Conservation (phyloP, 2,113 vertebrate genomes). For the Chloropsis cyanopogon region DNA sequence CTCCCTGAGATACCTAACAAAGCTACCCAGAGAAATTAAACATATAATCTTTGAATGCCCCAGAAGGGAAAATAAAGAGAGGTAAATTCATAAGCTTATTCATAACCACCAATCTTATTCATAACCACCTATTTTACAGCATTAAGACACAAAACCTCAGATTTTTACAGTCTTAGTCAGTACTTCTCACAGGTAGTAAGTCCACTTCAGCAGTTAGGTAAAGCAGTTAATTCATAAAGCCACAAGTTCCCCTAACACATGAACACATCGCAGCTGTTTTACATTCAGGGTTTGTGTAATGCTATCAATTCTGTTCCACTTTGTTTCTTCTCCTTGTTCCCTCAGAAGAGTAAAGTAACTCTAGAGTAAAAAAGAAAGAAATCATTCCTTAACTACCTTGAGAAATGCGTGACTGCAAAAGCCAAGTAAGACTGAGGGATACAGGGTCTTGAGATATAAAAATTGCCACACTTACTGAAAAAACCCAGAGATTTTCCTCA, state of each 20-base stretch:
- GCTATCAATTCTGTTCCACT: background rate
- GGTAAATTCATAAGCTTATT: background rate
- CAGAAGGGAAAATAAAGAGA: background rate
- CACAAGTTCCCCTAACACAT: background rate
- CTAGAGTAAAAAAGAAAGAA: background rate
- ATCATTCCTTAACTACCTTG: constrained; percentile 5
- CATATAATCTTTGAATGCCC: background rate
- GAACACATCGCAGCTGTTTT: background rate
- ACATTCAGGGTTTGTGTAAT: background rate
- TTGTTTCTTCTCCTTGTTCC: background rate
- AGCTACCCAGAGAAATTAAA: background rate
- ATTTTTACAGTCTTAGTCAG: background rate
- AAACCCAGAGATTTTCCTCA: background rate
- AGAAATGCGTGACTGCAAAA: background rate
- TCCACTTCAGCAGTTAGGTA: background rate
- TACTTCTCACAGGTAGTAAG: constrained; percentile 6
- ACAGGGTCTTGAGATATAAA: background rate
- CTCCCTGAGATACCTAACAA: background rate
- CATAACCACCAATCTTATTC: background rate
- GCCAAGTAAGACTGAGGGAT: background rate
- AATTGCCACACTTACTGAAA: background rate
- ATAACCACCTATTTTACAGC: background rate
- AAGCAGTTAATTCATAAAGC: constrained; percentile 30
- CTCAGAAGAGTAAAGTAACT: background rate
- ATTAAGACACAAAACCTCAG: background rate